A percentile compares a stretch with the other conserved stretches of the same genome.
Conservation (phyloP, 2,797 vertebrate species). For the Pseudochirops corinnae region DNA sequence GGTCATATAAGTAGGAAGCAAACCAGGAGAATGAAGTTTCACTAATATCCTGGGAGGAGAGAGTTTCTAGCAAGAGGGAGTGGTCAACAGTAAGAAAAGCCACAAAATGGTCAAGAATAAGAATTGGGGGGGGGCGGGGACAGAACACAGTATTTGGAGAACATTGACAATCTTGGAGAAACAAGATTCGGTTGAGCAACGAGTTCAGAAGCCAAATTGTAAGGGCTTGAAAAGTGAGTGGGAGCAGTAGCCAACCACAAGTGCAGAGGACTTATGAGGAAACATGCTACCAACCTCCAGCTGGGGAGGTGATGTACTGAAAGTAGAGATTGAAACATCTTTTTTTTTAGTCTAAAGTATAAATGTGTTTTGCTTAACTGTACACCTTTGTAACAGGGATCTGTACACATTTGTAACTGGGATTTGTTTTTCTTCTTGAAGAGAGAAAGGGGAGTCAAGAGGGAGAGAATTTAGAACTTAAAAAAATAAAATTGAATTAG, state of each 20-base stretch:
- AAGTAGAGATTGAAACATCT: neutral
- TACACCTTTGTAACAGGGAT: neutral
- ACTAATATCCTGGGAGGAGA: neutral
- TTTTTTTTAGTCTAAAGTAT: neutral
- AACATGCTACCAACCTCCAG: neutral
- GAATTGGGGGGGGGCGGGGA: neutral
- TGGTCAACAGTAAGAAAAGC: neutral
- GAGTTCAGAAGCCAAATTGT: neutral
- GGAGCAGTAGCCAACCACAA: neutral
- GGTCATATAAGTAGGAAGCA: neutral
- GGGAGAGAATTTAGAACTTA: neutral
- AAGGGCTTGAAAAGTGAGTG: neutral
- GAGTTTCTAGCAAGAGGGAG: neutral
- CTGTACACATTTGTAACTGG: neutral
- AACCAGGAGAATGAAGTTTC: neutral
- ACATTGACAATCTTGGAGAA: neutral
- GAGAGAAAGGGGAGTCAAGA: neutral
- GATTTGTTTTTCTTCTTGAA: neutral
- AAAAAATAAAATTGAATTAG: neutral
- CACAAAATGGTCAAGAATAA: neutral
- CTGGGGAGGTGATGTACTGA: neutral
- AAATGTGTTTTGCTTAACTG: neutral
- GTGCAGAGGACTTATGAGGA: neutral
- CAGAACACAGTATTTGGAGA: neutral
- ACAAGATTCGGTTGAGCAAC: neutral